Evolutionary conservation across 2,113 vertebrate species (phyloP), one percentile per base, ranked within the genome.

Genomic region (Oceanodroma tethys): DNA sequence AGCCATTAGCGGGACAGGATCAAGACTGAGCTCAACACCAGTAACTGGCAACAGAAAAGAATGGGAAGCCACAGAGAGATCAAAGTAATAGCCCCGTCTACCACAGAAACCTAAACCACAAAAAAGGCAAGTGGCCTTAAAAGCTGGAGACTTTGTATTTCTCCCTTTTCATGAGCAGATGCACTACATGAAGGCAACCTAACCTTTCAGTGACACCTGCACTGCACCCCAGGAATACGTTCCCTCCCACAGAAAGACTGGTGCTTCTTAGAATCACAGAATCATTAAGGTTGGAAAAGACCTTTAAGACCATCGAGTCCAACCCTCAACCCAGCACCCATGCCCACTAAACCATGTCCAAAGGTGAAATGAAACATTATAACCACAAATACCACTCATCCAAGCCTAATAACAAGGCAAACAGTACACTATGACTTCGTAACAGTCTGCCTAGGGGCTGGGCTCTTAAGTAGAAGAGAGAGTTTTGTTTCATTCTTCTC

Each of bases 361-460:
- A 19, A 43, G 15, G 17, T 59, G 18, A 80, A 87, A 83, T 0
- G 4, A 75, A 86, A 67, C 55, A 50, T 26, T 58, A 34, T 23
- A 81, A 22, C 20, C 7, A 60, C 53, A 88, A 74, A 75, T 8
- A 63, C 8, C 9, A 56, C 43, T 60, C 38, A 68, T 25, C 36
- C 63, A 90, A 58, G 36, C 16, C 56, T 65, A 67, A 11, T 8
- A 79, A 65, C 34, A 60, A 48, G 16, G 42, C 17, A 56, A 78
- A 53, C 13, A 6, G 50, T 16, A 43, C 8, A 5, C 9, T 7
- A 21, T 1, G 7, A 55, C 55, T 84, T 53, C 2, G 0, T 30
- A 36, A 50, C 20, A 27, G 13, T 32, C 34, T 76, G 21, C 25
- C 21, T 50, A 58, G 56, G n/a, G 27, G 32, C 27, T 55, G 18